Evolutionary conservation across 2,113 vertebrate species (phyloP), one percentile per base, ranked within the genome.

Genomic region (Saguinus imperator): DNA sequence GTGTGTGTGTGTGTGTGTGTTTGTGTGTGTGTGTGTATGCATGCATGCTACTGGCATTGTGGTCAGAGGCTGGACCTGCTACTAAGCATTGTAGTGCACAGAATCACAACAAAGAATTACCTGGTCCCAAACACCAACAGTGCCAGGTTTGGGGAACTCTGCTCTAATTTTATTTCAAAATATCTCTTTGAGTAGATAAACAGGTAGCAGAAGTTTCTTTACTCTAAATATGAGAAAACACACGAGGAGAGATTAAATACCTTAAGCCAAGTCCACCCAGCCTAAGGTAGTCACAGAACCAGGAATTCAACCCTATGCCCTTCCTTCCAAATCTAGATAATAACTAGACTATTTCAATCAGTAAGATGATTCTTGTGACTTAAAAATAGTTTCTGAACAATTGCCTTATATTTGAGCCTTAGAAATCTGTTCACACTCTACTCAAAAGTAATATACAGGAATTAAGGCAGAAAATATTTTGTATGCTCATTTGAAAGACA

Each of bases 331-430:
- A 68, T 68, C 50, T 91, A 87, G 79, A 55, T 64, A 87, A 57
- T 72, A 87, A 52, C 58, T 83, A 57, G 35, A 58, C 57, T 76
- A 45, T 91, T 96, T 83, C 25, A 95, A 17, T 86, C 61, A 91
- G 66, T 94, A 91, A 35, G 25, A 37, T 32, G 37, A 88, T 45
- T 79, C n/a, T 21, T 66, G 25, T 91, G 40, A 80, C 72, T 64
- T 87, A 92, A 92, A 1, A 61, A 40, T 81, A 76, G 91, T 89
- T 91, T 76, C n/a, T 95, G 14, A 23, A 79, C 8, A 82, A 8
- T 87, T 89, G 20, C 43, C 43, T 73, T 91, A 86, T 70, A 86
- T 80, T 95, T 96, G 89, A 94, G 79, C 87, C 50, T 86, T 83
- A 27, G 79, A 93, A 90, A 87, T 91, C 13, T 84, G 37, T 79